Conservation (phyloP, 53 echinoderm and acorn worm genomes). For the Pentamera pediparva region DNA sequence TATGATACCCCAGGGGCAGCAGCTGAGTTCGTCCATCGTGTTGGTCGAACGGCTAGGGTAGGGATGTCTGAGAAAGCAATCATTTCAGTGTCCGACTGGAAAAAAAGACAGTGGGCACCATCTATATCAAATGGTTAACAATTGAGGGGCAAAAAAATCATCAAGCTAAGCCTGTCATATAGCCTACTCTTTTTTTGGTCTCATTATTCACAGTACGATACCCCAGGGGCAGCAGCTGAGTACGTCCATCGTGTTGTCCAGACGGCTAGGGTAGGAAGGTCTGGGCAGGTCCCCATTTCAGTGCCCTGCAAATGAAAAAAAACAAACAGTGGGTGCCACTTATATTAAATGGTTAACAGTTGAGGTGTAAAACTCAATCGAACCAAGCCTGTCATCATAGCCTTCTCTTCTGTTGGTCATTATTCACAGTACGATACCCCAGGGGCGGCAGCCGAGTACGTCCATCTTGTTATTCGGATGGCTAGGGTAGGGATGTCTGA, state of each 20-base stretch:
- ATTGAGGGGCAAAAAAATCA: no score
- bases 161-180: no score
- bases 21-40: constrained; percentile 78
- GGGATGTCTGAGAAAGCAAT: constrained; percentile 77
- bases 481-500: constrained; percentile 77
- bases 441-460: constrained; percentile 68
- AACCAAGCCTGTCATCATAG: no score
- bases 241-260: constrained; percentile 90
- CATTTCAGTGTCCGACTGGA: constrained; percentile 66
- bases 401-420: no score
- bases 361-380: no score
- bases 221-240: constrained; percentile 79
- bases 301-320: no score
- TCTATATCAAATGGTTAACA: no score
- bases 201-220: constrained; percentile 88
- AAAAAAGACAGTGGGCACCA: constrained; percentile 62
- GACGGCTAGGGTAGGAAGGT: constrained; percentile 86
- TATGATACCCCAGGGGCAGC: constrained; percentile 69
- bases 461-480: no score
- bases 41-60: no score
- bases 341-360: no score
- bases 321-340: no score
- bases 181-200: no score
- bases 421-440: constrained; percentile 74
- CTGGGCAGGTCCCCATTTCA: constrained; percentile 80